These are phyloP conservation scores for Siniperca scherzeri DNA, from an alignment of 2,797 vertebrate species.

Conservation along the genomic window DNA sequence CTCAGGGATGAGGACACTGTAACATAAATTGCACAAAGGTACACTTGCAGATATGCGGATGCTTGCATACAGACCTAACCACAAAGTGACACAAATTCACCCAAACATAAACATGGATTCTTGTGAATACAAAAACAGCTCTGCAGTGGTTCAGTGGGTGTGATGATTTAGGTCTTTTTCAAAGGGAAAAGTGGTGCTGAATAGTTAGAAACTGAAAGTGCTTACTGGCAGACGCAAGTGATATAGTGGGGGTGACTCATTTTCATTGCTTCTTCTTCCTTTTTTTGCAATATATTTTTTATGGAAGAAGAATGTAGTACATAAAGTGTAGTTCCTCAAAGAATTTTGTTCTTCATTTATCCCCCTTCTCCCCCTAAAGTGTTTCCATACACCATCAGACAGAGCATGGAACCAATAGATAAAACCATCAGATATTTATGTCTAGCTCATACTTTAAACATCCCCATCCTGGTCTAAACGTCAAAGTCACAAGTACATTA, in stretches of 20 bases:
- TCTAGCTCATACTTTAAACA: constrained; percentile 1
- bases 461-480: constrained; percentile 1
- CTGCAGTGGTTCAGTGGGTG: constrained; percentile 23
- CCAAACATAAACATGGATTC: constrained; percentile 25
- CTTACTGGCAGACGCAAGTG: constrained; percentile 40
- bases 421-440: constrained; percentile 6
- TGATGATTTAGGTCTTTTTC: constrained; percentile 48
- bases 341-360: constrained; percentile 23
- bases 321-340: constrained; percentile 36
- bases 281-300: constrained; percentile 21
- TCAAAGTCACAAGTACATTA: constrained; percentile 15
- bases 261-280: constrained; percentile 34
- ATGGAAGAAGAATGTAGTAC: constrained; percentile 18
- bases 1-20: constrained; percentile 10
- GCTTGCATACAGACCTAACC: constrained; percentile 8
- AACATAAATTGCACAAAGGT: constrained; percentile 6
- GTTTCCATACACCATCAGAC: constrained; percentile 30
- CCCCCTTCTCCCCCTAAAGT: constrained; percentile 2
- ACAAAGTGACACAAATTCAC: constrained; percentile 37
- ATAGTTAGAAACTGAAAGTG: constrained; percentile 50
- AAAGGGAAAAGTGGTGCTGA: constrained; percentile 46
- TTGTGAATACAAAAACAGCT: constrained; percentile 24
- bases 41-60: not conserved
- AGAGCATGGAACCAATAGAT: constrained; percentile 3
- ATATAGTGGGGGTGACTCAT: constrained; percentile 32